phyloP scores from a whole-genome alignment of 2,797 vertebrate genomes.

The Chaenodraco wilsoni region DNA sequence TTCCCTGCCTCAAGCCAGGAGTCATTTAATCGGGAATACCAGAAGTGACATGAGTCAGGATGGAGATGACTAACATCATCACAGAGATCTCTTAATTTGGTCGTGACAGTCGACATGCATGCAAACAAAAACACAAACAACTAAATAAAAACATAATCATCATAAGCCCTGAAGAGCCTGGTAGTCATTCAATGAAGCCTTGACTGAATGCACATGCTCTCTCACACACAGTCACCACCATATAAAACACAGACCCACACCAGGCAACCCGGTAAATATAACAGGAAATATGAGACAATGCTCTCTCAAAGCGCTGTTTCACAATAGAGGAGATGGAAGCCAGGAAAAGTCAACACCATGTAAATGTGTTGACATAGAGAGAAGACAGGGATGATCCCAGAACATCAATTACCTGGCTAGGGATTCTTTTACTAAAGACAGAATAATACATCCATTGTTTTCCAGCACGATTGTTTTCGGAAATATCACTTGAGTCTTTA shows the following conservation, averaged over 20 bases:
- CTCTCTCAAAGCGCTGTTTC: constrained; percentile 37
- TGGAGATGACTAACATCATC: constrained; percentile 52
- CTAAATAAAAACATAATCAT: constrained; percentile 44
- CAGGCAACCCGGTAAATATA: constrained; percentile 32
- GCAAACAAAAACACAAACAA: constrained; percentile 52
- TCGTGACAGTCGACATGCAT: constrained; percentile 31
- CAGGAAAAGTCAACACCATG: constrained; percentile 40
- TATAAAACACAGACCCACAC: constrained; percentile 29
- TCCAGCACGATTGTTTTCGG: constrained; percentile 5
- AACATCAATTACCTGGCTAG: constrained; percentile 34
- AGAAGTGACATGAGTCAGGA: constrained; percentile 54
- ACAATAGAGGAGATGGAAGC: constrained; percentile 24
- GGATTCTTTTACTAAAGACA: constrained; percentile 27
- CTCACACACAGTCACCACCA: constrained; percentile 24
- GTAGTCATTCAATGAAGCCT: constrained; percentile 25
- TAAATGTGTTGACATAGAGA: constrained; percentile 41
- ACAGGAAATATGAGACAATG: constrained; percentile 40
- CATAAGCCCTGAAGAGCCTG: constrained; percentile 23
- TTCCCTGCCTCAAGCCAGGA: constrained; percentile 64
- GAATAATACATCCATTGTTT: constrained; percentile 47
- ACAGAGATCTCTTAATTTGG: constrained; percentile 44
- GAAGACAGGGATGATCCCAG: constrained; percentile 22
- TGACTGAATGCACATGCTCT: constrained; percentile 56
- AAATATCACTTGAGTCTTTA: constrained; percentile 18
- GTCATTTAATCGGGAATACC: constrained; percentile 61